Evolutionary conservation across 2,797 vertebrate species (phyloP), one percentile per base, ranked within the genome.

Genomic region (Acomys russatus): DNA sequence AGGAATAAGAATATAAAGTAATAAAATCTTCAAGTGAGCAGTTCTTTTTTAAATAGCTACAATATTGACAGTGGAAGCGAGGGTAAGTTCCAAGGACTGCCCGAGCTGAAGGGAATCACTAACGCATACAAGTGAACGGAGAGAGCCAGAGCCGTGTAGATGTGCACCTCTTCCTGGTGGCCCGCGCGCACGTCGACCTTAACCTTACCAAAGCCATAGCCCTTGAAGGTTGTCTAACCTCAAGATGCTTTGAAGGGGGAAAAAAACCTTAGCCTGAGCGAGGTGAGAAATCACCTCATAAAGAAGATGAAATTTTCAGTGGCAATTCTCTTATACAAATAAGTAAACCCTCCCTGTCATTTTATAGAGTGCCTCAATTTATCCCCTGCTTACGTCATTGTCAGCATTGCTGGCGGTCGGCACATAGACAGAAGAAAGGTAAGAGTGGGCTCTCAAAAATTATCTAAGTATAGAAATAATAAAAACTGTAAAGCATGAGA

Each of bases 1-100:
- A 91, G 91, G 35, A 85, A 44, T 51, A 88, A 91, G 49, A 89
- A 54, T 71, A 44, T 76, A 2, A 84, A 94, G 3, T 76, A 85
- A 88, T 51, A 20, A 90, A 61, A 33, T 10, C 33, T 38, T 44
- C 18, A 70, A 76, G 33, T 66, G 73, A 91, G 74, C 23, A 77
- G 33, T 17, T 61, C 68, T 80, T 44, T 44, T 44, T 44, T 44
- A 44, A 71, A 80, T 61, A 73, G 83, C 1, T 82, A 0, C 20
- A 80, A 4, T 8, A 49, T 9, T 74, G 15, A 95, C 44, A 80
- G 77, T 9, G 56, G 20, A n/a, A 2, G 18, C 51, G 77, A 91
- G 82, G 7, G 63, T 11, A 61, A 15, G 17, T 35, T 88, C 15
- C 9, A 30, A 76, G 12, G 15, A 23, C 9, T 18, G 0, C 3